Evolutionary conservation across 2,113 vertebrate genomes (phyloP).

Genomic region (Pluvianellus socialis): DNA sequence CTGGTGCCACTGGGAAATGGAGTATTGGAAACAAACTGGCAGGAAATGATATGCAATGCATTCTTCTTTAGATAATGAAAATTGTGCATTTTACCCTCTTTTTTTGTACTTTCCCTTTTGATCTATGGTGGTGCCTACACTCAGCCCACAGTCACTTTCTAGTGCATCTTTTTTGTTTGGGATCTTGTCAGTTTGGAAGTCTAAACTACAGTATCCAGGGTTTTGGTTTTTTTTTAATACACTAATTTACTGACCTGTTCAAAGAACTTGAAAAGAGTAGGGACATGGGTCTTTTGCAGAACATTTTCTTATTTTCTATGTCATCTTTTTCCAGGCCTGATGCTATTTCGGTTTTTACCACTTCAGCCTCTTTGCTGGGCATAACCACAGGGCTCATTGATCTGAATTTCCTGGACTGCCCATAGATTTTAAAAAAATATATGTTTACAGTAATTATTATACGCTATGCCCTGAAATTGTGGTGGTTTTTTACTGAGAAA

Average conservation of each 20-base stretch:
- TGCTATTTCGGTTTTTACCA: neutral
- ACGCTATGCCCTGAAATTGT: neutral
- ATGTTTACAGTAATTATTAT: neutral
- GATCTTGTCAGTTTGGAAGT: neutral
- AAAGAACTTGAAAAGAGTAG: neutral
- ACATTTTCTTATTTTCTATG: neutral
- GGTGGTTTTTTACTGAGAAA: neutral
- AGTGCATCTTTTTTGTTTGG: neutral
- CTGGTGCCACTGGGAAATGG: neutral
- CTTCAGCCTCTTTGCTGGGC: neutral
- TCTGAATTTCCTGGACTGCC: neutral
- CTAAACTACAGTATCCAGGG: neutral
- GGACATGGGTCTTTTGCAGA: neutral
- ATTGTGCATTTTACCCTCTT: neutral
- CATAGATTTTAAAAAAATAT: neutral
- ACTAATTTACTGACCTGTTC: neutral
- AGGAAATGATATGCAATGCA: accelerated
- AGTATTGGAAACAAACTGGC: neutral
- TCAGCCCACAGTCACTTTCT: neutral
- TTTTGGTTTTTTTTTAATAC: neutral
- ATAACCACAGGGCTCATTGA: neutral
- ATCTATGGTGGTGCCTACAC: neutral
- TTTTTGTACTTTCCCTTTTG: neutral
- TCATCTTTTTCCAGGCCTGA: neutral
- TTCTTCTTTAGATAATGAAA: neutral